Evolutionary conservation across 37 sponge, comb jelly and placozoan species (phyloP), one percentile per base, ranked within the genome.

Genomic region (Chondrosia reniformis): DNA sequence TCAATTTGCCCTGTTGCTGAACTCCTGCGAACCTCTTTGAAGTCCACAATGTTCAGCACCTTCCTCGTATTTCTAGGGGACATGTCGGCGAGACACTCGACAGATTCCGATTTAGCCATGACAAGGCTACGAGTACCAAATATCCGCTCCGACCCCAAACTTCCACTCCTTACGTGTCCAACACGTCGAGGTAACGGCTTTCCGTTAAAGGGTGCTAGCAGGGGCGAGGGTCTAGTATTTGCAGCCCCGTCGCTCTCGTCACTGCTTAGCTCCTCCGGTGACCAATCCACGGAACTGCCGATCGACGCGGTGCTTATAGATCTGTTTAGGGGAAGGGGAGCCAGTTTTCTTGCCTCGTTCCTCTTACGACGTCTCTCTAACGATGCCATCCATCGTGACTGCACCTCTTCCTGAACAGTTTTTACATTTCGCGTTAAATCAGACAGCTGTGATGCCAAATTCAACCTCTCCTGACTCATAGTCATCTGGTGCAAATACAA

Each of bases 91-190:
- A 69, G 72, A 25, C 41, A 43, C 42, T 39, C 37, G 2, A 69
- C 42, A 4, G 72, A 69, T 25, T 69, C 72, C 25, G 72, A 69
- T 44, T 69, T 69, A 13, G 72, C 72, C 39, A 69, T 40, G 43
- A 69, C 72, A 19, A 69, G n/a, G 3, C 27, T 56, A 24, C 27
- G 58, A 1, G 32, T 3, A 19, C 66, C 36, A 44, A 69, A 69
- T 44, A 69, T 21, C 41, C 42, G 39, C 36, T 69, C 72, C 45
- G 72, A 69, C 8, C 72, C 72, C 43, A 69, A 40, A 25, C 72
- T 69, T 21, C 72, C 72, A 4, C 25, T 24, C 6, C 72, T 36
- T 7, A 69, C 72, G 43, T 69, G 72, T 41, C 43, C 15, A 19
- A 69, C 42, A 17, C 72, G 72, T 1, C 39, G 72, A 17, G 43